Evolutionary conservation across 2,888 invertebrate species (phyloP), one percentile per base, ranked within the genome.

Genomic region (Polyommatus iphigenia): DNA sequence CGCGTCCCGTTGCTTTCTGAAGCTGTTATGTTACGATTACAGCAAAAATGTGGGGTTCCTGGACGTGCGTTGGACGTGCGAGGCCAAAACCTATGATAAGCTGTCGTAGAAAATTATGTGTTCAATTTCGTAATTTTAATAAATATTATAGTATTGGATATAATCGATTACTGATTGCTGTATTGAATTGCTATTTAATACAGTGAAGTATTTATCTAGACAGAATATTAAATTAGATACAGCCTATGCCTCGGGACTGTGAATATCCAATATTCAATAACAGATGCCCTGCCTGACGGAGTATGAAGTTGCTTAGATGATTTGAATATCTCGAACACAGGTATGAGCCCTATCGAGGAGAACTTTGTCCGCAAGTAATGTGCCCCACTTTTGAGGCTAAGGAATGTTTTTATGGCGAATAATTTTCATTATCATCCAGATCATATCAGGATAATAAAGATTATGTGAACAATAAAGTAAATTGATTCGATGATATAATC

Each of bases 231-330:
- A 67, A 67, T 67, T 32, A 18, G 67, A 67, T 67, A 32, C 18
- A 15, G 67, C 67, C 29, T 29, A 67, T 67, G 29, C 32, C 67
- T 67, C 67, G 62, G 62, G 62, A 24, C 24, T 29, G 29, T 18
- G 67, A 18, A 67, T 67, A 29, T 67, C 29, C 67, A 15, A 67
- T 67, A 67, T 67, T 67, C 62, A 67, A 67, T 24, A 67, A 13
- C 29, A 32, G 29, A 29, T 18, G 32, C 67, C 29, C 67, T 29
- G 67, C 6, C 29, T 67, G 67, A 67, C 67, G 29, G 67, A 24
- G 67, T 67, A 67, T 67, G 67, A 67, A 67, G 29, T 67, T 67
- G 67, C 29, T 67, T 15, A 67, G 67, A 67, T 67, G 29, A 32
- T 32, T 67, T 67, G 29, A 67, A 67, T 67, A 67, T 29, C 67